Base-by-base conservation (phyloP, 1,140 invertebrate genomes). In the Papilio polytes region DNA sequence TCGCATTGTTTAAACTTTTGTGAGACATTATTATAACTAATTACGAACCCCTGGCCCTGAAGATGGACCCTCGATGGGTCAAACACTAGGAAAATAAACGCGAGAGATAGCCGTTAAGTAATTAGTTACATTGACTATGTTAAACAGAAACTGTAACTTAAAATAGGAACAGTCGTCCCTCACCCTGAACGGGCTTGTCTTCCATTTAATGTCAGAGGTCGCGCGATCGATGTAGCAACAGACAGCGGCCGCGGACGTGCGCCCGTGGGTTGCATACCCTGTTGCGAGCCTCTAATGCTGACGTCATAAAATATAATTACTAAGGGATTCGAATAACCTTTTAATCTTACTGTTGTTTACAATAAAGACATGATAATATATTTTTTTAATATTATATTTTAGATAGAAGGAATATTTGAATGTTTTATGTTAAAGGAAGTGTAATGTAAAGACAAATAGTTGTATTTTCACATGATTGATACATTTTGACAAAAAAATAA, bases 181-280 rank as follows among this genome's bases (percentile, higher is more conserved):
- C 85, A 82, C 83, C 85, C 73, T 80, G 85, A 84, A 85, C 80
- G 76, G 48, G 87, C 31, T 31, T 31, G 31, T 89, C 88, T 87
- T 83, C 87, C 85, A 87, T 84, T 87, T 87, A 90, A 91, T 90
- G 88, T 90, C 90, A 91, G 87, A 80, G 90, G 88, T 91, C 87
- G 85, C 22, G 83, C 90, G 90, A 91, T 91, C 88, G 89, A 91
- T 91, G 87, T 87, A 88, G 88, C 88, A 79, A 48, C 88, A 36
- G 85, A 88, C 87, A 83, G 73, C 83, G 83, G 73, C 83, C 83
- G 80, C 83, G 81, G 82, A 83, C 81, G 84, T 83, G 82, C 85
- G 84, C 81, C 86, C 74, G 72, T 44, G 66, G 59, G 78, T 44
- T 31, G 41, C 74, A 44, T 44, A 73, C 53, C 36, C 74, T 46